Base-by-base conservation (phyloP, 2,113 vertebrate genomes). In the Daphoenositta chrysoptera region DNA sequence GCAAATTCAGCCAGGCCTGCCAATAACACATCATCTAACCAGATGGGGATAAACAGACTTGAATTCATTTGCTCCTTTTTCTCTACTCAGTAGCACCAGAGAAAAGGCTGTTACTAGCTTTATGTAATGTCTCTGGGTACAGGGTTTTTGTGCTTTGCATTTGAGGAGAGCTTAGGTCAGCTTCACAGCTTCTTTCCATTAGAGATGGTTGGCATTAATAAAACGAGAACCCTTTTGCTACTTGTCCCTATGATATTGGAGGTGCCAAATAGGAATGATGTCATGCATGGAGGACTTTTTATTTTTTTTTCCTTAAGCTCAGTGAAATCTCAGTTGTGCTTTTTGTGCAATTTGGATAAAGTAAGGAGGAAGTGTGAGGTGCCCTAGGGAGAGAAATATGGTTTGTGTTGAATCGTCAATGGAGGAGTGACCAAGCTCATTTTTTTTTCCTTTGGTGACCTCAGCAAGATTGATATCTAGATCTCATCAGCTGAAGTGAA, bases 1-100 rank as follows among this genome's bases (percentile, higher is more conserved):
- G 96, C 89, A 93, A 91, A 89, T 87, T 95, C 94, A 94, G 70
- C 93, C 92, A 91, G 90, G 82, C 94, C 95, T 93, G 92, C 92
- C 95, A 94, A 95, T 91, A 96, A 96, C 94, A 93, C 94, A 93
- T 94, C 89, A 92, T 96, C 94, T 88, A 94, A 93, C 96, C 90
- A 96, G 90, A 96, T 94, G 94, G 93, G 96, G 94, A 96, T 96
- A 96, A 97, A 96, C 91, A 96, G 90, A 81, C 92, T 95, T 83
- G 95, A 94, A 96, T 93, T 90, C 87, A 94, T 97, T 97, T 96
- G 37, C 96, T 93, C 60, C 68, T 90, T 95, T 94, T 95, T 95
- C 92, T 80, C 54, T 51, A 13, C 78, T 94, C 78, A 50, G 92
- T 93, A 93, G 84, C 90, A 88, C 72, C 70, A 94, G 89, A 86